Evolutionary conservation across 2,797 vertebrate genomes (phyloP).

Genomic region (Myoxocephalus aenaeus): DNA sequence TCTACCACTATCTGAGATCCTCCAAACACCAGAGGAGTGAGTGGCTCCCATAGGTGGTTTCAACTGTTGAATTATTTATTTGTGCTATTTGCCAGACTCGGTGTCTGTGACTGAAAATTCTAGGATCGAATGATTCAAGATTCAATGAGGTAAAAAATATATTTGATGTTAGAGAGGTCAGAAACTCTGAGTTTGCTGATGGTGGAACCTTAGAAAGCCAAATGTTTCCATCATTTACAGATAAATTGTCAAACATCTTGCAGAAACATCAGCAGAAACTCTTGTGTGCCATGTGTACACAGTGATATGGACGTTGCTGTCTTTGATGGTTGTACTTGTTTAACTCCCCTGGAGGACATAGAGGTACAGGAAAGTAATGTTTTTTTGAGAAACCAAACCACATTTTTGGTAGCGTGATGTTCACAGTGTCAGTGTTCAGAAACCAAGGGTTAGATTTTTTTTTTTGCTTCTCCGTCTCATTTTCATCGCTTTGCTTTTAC

Average conservation of each 20-base stretch:
- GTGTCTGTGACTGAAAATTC: constrained; percentile 45
- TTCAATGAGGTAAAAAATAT: constrained; percentile 33
- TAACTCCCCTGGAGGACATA: not conserved
- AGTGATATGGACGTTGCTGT: not conserved
- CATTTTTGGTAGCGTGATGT: not conserved
- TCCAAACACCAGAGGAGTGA: constrained; percentile 61
- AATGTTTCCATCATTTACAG: not conserved
- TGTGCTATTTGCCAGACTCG: constrained; percentile 36
- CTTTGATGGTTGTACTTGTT: not conserved
- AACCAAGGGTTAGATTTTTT: not conserved
- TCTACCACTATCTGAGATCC: constrained; percentile 49
- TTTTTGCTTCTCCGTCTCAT: not conserved
- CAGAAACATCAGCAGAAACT: not conserved
- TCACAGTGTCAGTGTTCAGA: not conserved
- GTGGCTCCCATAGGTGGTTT: constrained; percentile 54
- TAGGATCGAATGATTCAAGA: constrained; percentile 42
- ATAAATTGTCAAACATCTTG: not conserved
- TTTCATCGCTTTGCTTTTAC: not conserved
- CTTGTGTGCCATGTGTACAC: not conserved
- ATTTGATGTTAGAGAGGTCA: constrained; percentile 27
- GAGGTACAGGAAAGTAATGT: not conserved
- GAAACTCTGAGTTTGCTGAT: not conserved
- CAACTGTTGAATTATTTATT: constrained; percentile 71
- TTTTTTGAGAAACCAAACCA: not conserved
- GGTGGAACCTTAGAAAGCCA: not conserved